A percentile compares a stretch with the other conserved stretches of the same genome.
These are phyloP conservation scores for Atractosteus spatula DNA, from an alignment of 2,113 vertebrate genomes.

Conservation along the genomic window DNA sequence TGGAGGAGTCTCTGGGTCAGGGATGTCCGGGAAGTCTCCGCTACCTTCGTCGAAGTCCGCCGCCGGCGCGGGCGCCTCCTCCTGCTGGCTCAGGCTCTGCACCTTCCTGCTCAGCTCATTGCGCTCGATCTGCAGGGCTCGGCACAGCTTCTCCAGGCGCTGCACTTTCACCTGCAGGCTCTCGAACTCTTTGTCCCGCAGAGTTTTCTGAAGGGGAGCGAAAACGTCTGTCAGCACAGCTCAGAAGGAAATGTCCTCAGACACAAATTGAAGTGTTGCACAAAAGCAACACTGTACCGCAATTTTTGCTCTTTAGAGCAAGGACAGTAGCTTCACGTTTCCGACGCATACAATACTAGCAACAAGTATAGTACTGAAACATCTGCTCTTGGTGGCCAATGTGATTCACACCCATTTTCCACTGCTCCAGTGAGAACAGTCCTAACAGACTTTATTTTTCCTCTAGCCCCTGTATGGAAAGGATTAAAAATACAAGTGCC, in stretches of 20 bases:
- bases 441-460: too few species aligned
- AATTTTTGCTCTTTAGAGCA: neutral
- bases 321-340: too few species aligned
- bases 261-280: neutral
- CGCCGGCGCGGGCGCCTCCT: slow-evolving; percentile 5
- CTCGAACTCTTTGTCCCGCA: slow-evolving; percentile 86
- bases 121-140: slow-evolving; percentile 88
- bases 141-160: slow-evolving; percentile 89
- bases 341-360: too few species aligned
- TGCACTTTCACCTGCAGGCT: slow-evolving; percentile 92
- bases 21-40: slow-evolving; percentile 5
- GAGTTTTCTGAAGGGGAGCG: slow-evolving; percentile 74
- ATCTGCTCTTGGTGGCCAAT: too few species aligned
- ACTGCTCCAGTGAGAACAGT: too few species aligned
- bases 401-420: too few species aligned
- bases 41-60: slow-evolving; percentile 13
- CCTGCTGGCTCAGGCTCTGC: slow-evolving; percentile 71
- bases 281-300: neutral
- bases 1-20: slow-evolving; percentile 28
- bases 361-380: too few species aligned
- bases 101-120: slow-evolving; percentile 97
- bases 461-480: too few species aligned
- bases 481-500: too few species aligned
- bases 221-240: slow-evolving; percentile 6
- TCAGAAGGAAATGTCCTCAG: too few species aligned